Conservation (phyloP, 2,888 invertebrate species). For the Rotaria macrura region DNA sequence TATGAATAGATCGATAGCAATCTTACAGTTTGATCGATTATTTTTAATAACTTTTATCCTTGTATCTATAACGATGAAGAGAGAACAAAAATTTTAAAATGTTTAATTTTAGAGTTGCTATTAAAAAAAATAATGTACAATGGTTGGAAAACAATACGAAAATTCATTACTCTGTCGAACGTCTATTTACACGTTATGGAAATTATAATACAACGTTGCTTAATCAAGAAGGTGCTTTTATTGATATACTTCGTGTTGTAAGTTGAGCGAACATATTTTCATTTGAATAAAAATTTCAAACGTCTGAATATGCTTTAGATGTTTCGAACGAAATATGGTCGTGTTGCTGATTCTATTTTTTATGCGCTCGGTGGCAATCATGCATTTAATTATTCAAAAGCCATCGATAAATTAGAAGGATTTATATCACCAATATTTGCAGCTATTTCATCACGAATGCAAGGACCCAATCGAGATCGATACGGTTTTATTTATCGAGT, state of each 20-base stretch:
- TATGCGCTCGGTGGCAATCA: neutral
- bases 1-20: too few species aligned
- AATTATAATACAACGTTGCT: neutral
- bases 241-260: constrained; percentile 9
- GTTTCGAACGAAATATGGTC: neutral
- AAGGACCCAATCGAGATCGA: neutral
- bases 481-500: constrained; percentile 16
- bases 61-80: too few species aligned
- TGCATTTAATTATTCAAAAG: constrained; percentile 2
- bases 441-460: neutral
- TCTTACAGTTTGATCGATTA: too few species aligned
- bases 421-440: neutral
- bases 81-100: too few species aligned
- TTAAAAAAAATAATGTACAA: neutral
- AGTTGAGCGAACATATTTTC: too few species aligned
- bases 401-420: neutral
- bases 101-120: neutral
- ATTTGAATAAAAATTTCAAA: too few species aligned
- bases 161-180: neutral
- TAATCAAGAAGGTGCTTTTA: neutral
- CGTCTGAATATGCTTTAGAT: neutral
- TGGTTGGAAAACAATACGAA: neutral
- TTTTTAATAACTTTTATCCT: too few species aligned
- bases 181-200: neutral
- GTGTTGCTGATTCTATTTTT: neutral